Base-by-base conservation (phyloP, 2,888 invertebrate species). In the Patella depressa region DNA sequence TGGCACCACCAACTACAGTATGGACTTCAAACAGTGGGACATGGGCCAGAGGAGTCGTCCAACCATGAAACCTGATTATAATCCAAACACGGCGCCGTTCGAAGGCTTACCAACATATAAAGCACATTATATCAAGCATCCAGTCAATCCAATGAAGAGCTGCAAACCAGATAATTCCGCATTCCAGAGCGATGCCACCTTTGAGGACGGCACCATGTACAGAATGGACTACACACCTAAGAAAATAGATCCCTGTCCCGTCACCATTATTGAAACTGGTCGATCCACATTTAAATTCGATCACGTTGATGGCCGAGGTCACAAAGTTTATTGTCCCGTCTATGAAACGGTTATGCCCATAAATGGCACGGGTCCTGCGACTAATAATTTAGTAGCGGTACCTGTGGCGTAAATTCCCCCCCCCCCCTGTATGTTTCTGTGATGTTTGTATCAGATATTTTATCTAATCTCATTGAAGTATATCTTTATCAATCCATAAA, bases 151-250 rank as follows among this genome's bases (percentile, higher is more conserved):
- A 3, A 77, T 82, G 3, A 80, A 79, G 73, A 86, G 87, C 79
- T 88, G 83, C 81, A 87, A 86, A 76, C 89, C 89, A 17, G 84
- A 83, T 53, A 80, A 82, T 19, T 65, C 78, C 5, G 87, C 87
- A 29, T 73, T 85, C 73, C 76, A 80, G 74, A 83, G 85, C 73
- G 81, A 83, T 45, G 88, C 86, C 24, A 89, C 89, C 69, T 90
- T 91, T 79, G 90, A 91, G 65, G 90, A 85, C 72, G 82, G 80
- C 65, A 91, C 91, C 3, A 90, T 90, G 86, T 91, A 91, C 85
- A 83, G 88, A 59, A 85, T 86, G 59, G 91, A 91, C 77, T 91
- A 86, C 85, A 87, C 86, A 14, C 84, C 82, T 19, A 91, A 90
- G 82, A 79, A 82, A 53, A 76, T 84, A 11, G 85, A 83, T 11